Evolutionary conservation across 2,888 invertebrate genomes (phyloP).

Genomic region (Parnassius apollo): DNA sequence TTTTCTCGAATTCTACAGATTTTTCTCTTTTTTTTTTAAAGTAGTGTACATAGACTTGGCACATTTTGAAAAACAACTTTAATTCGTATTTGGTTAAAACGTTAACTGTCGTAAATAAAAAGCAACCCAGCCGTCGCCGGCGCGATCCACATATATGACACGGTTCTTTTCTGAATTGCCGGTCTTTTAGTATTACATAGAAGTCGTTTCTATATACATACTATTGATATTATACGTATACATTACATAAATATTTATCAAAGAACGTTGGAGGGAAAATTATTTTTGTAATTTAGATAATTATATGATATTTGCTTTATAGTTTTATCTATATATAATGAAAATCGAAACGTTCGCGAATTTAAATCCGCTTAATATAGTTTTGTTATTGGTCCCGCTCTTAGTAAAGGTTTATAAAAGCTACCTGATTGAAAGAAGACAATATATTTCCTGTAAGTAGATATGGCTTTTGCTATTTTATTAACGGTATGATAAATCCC

Average conservation of each 20-base stretch:
- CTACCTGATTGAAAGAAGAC: slow-evolving; percentile 4
- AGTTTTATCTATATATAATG: background rate
- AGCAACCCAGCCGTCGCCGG: too few relatives aligned
- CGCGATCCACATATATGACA: too few relatives aligned
- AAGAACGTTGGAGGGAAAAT: slow-evolving; percentile 5
- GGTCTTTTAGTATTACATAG: too few relatives aligned
- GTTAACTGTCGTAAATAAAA: too few relatives aligned
- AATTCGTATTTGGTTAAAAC: too few relatives aligned
- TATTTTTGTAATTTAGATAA: slow-evolving; percentile 19
- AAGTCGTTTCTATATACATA: too few relatives aligned
- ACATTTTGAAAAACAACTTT: too few relatives aligned
- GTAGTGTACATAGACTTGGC: too few relatives aligned
- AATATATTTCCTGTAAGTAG: background rate
- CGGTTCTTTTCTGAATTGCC: too few relatives aligned
- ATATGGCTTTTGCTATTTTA: background rate
- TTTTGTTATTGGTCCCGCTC: background rate
- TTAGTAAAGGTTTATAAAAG: background rate
- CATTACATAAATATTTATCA: slow-evolving; percentile 9
- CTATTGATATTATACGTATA: slow-evolving; percentile 1
- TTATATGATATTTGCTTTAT: background rate
- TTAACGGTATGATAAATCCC: too few relatives aligned
- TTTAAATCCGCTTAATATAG: background rate
- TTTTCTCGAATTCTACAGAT: too few relatives aligned
- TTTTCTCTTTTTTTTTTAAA: too few relatives aligned
- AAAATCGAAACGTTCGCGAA: background rate